A percentile compares a stretch with the other conserved stretches of the same genome.
Conservation (phyloP, 1,140 invertebrate species). For the Pteromalus puparum region DNA sequence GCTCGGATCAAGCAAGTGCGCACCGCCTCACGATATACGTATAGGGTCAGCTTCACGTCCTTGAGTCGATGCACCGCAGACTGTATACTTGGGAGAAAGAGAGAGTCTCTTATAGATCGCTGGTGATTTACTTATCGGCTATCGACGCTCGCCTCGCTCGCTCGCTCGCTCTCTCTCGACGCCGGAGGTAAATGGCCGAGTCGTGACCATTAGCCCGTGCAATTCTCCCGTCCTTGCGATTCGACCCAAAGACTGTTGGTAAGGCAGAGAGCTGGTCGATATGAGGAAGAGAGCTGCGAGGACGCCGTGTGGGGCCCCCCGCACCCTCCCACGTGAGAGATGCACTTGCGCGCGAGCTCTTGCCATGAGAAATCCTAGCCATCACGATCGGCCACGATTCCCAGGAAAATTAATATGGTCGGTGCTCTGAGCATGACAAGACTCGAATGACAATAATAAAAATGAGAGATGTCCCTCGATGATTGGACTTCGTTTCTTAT, state of each 20-base stretch:
- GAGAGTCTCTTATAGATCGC: slow-evolving; percentile 65
- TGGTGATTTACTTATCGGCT: slow-evolving; percentile 75
- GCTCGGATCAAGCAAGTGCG: background rate
- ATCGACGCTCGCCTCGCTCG: slow-evolving; percentile 65
- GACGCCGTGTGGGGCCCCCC: slow-evolving; percentile 66
- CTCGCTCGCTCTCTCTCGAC: slow-evolving; percentile 32
- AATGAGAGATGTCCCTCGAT: background rate
- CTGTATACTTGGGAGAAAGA: slow-evolving; percentile 10
- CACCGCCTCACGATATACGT: background rate
- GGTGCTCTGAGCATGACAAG: slow-evolving; percentile 21
- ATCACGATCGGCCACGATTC: slow-evolving; percentile 54
- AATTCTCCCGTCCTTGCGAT: slow-evolving; percentile 75
- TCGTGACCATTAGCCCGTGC: slow-evolving; percentile 84
- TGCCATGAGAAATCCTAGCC: slow-evolving; percentile 16
- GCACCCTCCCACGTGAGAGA: slow-evolving; percentile 15
- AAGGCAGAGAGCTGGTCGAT: slow-evolving; percentile 21
- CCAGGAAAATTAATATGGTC: slow-evolving; percentile 49
- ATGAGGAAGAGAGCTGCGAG: slow-evolving; percentile 50
- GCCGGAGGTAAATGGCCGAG: slow-evolving; percentile 75
- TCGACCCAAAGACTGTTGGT: slow-evolving; percentile 51
- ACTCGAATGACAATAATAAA: slow-evolving; percentile 50
- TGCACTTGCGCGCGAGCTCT: background rate
- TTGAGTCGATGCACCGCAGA: background rate
- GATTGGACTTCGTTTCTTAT: background rate
- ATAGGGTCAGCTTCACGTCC: background rate